Base-by-base conservation (phyloP, 2,888 invertebrate genomes). In the Prosopocoilus inquinatus region DNA sequence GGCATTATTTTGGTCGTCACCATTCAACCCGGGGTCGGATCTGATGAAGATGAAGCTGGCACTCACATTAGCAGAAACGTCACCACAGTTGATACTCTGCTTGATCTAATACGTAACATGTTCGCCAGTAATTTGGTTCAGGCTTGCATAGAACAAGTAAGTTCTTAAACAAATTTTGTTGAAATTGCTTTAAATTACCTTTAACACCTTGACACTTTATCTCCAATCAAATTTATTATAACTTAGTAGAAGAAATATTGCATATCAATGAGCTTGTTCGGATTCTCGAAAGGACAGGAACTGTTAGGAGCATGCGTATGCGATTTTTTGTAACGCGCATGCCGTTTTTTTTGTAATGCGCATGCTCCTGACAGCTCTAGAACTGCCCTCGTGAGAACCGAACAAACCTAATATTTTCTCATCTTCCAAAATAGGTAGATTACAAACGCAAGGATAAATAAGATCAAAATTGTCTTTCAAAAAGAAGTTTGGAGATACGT, bases 51-150 rank as follows among this genome's bases (percentile, higher is more conserved):
- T 9, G 46, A 46, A 7, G 57, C 54, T n/a, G 53, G 57, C n/a
- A 47, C 51, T 15, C 54, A 53, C 2, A 52, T 52, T 33, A 57
- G 72, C 8, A 74, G 83, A 57, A 80, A 81, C 59, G 78, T 82
- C 12, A 84, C 85, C 33, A 86, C 88, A 0, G 81, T 79, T 0
- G 89, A 89, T 70, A 88, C 88, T 1, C 78, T 89, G 47, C 76
- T 90, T 67, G 89, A 90, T 77, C 79, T 89, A 52, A 75, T 88
- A 58, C 86, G 88, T 70, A 87, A 86, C 68, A 79, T 87, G 75
- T 86, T 88, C 70, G 86, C 87, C 8, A 82, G 84, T 36, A 87
- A 88, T 74, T 72, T 88, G 35, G 78, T 87, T 15, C 82, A 86
- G 69, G 86, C 86, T 12, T 81, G 82, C 60, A 76, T 82, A 56